Conservation (phyloP, 2,888 invertebrate species). For the Dryomyza anilis region DNA sequence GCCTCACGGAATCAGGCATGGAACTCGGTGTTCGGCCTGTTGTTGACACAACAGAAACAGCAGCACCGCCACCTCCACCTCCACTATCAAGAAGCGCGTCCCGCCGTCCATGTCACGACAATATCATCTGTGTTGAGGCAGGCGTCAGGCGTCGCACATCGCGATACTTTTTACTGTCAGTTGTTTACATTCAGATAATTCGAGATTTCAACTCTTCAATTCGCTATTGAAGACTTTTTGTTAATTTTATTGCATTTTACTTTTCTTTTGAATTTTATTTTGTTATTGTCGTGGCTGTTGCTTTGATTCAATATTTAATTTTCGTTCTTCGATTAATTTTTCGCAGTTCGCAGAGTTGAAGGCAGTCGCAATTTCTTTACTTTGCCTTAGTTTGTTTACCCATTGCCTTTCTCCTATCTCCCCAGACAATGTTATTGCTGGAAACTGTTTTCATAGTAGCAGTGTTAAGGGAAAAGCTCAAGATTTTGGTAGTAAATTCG, state of each 20-base stretch:
- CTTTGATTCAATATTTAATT: conserved; percentile 13
- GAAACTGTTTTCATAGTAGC: background rate
- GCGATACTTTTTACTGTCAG: background rate
- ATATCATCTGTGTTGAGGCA: conserved; percentile 14
- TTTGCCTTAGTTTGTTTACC: too few species aligned
- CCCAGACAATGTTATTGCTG: background rate
- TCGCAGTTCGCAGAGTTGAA: conserved; percentile 36
- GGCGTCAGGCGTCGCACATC: conserved; percentile 7
- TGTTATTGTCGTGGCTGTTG: too few species aligned
- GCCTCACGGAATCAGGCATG: conserved; percentile 32
- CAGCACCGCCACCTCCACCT: background rate
- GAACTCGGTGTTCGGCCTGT: conserved; percentile 28
- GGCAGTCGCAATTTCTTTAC: conserved; percentile 34
- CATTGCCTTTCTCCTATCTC: too few species aligned
- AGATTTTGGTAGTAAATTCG: too few species aligned
- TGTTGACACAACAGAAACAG: conserved; percentile 14
- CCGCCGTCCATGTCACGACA: conserved; percentile 5
- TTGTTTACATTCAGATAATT: conserved; percentile 30
- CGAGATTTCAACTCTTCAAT: conserved; percentile 12
- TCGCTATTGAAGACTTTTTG: background rate
- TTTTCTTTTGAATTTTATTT: background rate
- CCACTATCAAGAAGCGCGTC: background rate
- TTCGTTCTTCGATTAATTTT: conserved; percentile 26
- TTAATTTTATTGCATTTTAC: too few species aligned
- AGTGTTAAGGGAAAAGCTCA: background rate